These are phyloP conservation scores for Adelphocoris suturalis DNA, from an alignment of 2,888 invertebrate genomes.

Conservation along the genomic window DNA sequence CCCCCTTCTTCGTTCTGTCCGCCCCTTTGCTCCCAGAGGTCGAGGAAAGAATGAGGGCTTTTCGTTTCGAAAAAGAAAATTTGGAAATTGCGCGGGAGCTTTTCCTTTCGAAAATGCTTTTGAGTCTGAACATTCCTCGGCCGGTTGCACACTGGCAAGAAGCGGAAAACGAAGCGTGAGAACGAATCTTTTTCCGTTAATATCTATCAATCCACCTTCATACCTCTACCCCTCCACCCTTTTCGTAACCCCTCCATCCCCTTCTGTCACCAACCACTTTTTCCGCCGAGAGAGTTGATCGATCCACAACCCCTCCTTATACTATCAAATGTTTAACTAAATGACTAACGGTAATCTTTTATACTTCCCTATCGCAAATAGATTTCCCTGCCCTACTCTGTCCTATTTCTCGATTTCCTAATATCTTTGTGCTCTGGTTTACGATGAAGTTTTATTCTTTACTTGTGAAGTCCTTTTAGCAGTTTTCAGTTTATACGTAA, in stretches of 20 bases:
- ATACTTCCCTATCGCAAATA: neutral
- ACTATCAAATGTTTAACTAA: conserved; percentile 28
- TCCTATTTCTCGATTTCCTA: neutral
- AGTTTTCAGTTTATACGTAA: neutral
- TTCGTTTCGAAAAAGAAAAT: neutral
- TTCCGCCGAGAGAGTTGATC: neutral
- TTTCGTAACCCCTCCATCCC: neutral
- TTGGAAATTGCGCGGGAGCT: neutral
- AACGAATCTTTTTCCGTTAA: neutral
- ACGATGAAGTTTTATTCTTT: neutral
- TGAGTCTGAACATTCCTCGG: neutral
- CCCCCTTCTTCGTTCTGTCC: neutral
- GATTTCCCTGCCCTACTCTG: neutral
- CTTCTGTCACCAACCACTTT: neutral
- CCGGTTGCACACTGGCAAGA: neutral
- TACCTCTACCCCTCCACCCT: neutral
- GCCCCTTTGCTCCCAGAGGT: neutral
- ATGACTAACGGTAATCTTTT: neutral
- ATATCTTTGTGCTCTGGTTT: neutral
- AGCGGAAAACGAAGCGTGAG: conserved; percentile 14
- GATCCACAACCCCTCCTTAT: neutral
- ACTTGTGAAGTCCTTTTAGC: neutral
- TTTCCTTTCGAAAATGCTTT: neutral
- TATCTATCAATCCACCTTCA: conserved; percentile 18
- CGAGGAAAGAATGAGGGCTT: neutral